phyloP scores from a whole-genome alignment of 2,888 invertebrate genomes.

The Sinohyriopsis cumingii region DNA sequence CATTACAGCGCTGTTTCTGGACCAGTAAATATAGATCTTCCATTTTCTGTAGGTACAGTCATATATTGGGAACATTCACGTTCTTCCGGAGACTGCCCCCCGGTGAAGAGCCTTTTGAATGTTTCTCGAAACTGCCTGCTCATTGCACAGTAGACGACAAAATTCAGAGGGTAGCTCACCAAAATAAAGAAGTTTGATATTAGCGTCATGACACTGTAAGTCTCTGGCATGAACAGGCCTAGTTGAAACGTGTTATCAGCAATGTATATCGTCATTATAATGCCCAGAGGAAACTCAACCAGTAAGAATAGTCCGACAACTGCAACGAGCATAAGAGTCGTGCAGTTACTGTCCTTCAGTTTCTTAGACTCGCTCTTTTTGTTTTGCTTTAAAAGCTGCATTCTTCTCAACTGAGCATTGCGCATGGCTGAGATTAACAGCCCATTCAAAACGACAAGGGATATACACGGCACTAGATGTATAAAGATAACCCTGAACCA shows the following conservation, averaged over 20 bases:
- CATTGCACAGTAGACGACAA: constrained; percentile 97
- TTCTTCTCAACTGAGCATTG: constrained; percentile 85
- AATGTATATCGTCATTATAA: constrained; percentile 80
- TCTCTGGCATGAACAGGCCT: constrained; percentile 37
- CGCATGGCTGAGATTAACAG: constrained; percentile 89
- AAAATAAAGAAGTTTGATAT: constrained; percentile 94
- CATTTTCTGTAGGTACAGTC: constrained; percentile 66
- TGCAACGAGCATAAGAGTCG: constrained; percentile 72
- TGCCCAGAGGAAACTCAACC: constrained; percentile 73
- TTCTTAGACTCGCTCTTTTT: constrained; percentile 70
- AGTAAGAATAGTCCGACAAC: constrained; percentile 74
- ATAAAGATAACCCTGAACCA: constrained; percentile 92
- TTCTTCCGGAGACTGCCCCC: constrained; percentile 52
- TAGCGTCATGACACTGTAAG: constrained; percentile 55
- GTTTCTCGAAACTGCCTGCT: constrained; percentile 95
- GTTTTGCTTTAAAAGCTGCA: constrained; percentile 85
- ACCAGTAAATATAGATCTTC: constrained; percentile 50
- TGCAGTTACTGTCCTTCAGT: constrained; percentile 68
- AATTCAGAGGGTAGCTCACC: constrained; percentile 92
- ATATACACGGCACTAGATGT: constrained; percentile 91
- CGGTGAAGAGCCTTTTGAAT: constrained; percentile 85
- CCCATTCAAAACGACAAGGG: constrained; percentile 90
- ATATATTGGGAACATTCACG: constrained; percentile 65
- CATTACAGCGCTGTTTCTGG: constrained; percentile 60
- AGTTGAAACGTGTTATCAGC: constrained; percentile 73